Evolutionary conservation across 64 coral and sea anemone species (phyloP).

Genomic region (Montipora sp.): DNA sequence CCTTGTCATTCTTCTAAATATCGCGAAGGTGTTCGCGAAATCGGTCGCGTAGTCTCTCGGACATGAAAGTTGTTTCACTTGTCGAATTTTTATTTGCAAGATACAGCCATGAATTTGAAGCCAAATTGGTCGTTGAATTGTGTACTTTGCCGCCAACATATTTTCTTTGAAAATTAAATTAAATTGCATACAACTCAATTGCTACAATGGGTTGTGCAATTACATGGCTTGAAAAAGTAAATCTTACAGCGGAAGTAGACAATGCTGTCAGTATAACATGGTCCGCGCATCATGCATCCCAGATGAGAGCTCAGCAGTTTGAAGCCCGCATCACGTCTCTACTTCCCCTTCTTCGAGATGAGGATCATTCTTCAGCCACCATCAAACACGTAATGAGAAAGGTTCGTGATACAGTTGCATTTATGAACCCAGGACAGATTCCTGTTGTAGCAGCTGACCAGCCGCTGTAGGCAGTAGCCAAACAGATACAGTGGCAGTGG

Average conservation of each 20-base stretch:
- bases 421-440: conserved; percentile 54
- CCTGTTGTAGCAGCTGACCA: conserved; percentile 58
- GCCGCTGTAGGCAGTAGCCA: conserved; percentile 59
- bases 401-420: conserved; percentile 34
- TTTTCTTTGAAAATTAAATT: no score
- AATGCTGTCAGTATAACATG: conserved; percentile 21
- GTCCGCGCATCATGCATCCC: conserved; percentile 46
- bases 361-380: conserved; percentile 61
- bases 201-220: not conserved
- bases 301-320: conserved; percentile 24
- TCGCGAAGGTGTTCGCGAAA: no score
- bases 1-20: no score
- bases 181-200: no score
- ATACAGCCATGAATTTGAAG: no score
- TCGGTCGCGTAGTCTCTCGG: no score
- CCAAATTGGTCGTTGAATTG: no score
- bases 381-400: conserved; percentile 52
- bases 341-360: conserved; percentile 41
- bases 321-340: conserved; percentile 2
- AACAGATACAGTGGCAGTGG: conserved; percentile 70
- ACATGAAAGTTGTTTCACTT: no score
- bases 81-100: no score
- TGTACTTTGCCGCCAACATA: no score
- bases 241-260: conserved; percentile 38
- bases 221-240: conserved; percentile 49